phyloP scores from a whole-genome alignment of 1,140 invertebrate species.

The Planococcus citri region DNA sequence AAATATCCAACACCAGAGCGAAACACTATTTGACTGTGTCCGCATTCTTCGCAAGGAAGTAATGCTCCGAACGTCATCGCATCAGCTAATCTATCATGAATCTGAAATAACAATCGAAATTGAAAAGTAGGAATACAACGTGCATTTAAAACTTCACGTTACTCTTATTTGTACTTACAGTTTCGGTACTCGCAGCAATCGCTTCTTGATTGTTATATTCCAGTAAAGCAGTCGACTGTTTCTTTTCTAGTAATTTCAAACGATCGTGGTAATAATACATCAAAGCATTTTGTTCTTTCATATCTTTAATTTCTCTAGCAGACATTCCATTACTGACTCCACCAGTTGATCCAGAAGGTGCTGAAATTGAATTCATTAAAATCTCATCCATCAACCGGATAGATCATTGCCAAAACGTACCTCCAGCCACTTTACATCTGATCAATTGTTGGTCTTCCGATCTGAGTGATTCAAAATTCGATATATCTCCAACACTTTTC shows the following conservation, averaged over 20 bases:
- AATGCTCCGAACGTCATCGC: conserved; percentile 77
- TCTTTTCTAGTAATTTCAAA: conserved; percentile 41
- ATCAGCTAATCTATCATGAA: conserved; percentile 67
- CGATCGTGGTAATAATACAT: conserved; percentile 56
- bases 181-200: conserved; percentile 41
- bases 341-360: not conserved
- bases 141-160: not conserved
- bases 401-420: not conserved
- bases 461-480: conserved; percentile 67
- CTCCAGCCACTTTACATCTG: conserved; percentile 51
- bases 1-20: conserved; percentile 58
- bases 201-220: conserved; percentile 56
- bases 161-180: not conserved
- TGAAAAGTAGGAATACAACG: not conserved
- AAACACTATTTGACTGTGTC: conserved; percentile 54
- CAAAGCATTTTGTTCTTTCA: conserved; percentile 65
- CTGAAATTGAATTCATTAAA: not conserved
- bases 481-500: conserved; percentile 60
- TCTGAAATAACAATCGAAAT: conserved; percentile 38
- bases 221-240: conserved; percentile 49
- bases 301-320: conserved; percentile 30
- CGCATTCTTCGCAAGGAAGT: conserved; percentile 65
- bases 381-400: too few relatives aligned
- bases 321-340: conserved; percentile 22
- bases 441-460: conserved; percentile 80